Evolutionary conservation across 2,888 invertebrate genomes (phyloP).

Genomic region (Patella ulyssiponensis): DNA sequence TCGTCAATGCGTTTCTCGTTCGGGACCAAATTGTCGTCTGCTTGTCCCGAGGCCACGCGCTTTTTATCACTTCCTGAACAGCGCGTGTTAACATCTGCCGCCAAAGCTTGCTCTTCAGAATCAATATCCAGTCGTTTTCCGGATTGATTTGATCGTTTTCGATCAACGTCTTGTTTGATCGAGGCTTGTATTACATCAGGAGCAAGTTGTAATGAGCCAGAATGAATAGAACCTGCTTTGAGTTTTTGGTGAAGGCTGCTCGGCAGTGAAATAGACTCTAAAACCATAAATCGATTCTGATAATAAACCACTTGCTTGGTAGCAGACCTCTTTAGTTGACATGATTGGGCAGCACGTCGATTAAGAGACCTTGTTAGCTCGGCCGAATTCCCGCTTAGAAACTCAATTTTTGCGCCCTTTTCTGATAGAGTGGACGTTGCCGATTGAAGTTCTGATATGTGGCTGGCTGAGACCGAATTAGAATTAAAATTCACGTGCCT

Average conservation of each 20-base stretch:
- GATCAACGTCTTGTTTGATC: not conserved
- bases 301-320: conserved; percentile 43
- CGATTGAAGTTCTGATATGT: too few relatives aligned
- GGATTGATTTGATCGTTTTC: conserved; percentile 9
- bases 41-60: conserved; percentile 8
- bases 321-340: not conserved
- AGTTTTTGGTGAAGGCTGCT: conserved; percentile 11
- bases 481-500: too few relatives aligned
- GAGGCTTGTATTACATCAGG: conserved; percentile 14
- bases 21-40: conserved; percentile 12
- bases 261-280: conserved; percentile 34
- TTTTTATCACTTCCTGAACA: conserved; percentile 2
- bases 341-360: not conserved
- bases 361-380: not conserved
- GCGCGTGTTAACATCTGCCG: conserved; percentile 11
- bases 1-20: not conserved
- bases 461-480: too few relatives aligned
- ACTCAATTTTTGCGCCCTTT: not conserved
- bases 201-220: conserved; percentile 15
- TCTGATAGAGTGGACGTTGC: too few relatives aligned
- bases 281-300: conserved; percentile 52
- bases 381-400: not conserved
- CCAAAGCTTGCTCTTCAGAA: not conserved
- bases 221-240: conserved; percentile 2
- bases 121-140: conserved; percentile 2